Percentiles rank a stretch among this genome's conserved stretches.
Evolutionary conservation across 1,140 invertebrate genomes (phyloP).

Genomic region (Lepidotrigona ventralis): DNA sequence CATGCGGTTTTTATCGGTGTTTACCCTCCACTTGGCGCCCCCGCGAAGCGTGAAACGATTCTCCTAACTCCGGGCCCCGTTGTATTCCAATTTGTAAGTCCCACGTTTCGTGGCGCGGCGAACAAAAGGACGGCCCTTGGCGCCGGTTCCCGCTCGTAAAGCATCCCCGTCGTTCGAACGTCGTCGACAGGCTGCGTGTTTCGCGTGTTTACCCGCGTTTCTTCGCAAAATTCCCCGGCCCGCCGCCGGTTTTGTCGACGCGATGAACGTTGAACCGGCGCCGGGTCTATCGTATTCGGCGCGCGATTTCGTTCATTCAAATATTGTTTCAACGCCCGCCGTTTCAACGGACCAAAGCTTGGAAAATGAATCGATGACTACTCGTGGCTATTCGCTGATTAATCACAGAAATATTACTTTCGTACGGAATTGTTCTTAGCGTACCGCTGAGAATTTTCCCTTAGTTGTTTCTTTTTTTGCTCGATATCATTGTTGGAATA

Average conservation of each 20-base stretch:
- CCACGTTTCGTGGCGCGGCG: constrained; percentile 54
- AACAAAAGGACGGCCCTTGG: constrained; percentile 46
- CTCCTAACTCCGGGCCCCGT: constrained; percentile 63
- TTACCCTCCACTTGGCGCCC: constrained; percentile 72
- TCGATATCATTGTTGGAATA: no score
- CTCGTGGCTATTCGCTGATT: neutral
- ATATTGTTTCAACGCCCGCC: constrained; percentile 56
- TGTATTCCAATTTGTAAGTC: constrained; percentile 71
- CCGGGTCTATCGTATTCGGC: constrained; percentile 40
- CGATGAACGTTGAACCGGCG: constrained; percentile 48
- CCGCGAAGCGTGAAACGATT: constrained; percentile 72
- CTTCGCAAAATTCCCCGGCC: constrained; percentile 31
- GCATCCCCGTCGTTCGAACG: constrained; percentile 19
- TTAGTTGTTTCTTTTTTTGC: no score
- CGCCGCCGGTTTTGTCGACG: constrained; percentile 11
- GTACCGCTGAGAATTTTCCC: no score
- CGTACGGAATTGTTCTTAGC: no score
- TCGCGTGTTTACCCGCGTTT: constrained; percentile 53
- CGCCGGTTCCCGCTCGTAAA: constrained; percentile 54
- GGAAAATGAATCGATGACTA: neutral
- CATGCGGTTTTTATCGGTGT: constrained; percentile 73
- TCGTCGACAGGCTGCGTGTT: neutral
- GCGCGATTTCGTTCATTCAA: constrained; percentile 59
- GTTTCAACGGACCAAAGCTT: constrained; percentile 12
- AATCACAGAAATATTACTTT: neutral